Conservation (phyloP, 2,113 vertebrate genomes). For the Tetraodon nigroviridis region DNA sequence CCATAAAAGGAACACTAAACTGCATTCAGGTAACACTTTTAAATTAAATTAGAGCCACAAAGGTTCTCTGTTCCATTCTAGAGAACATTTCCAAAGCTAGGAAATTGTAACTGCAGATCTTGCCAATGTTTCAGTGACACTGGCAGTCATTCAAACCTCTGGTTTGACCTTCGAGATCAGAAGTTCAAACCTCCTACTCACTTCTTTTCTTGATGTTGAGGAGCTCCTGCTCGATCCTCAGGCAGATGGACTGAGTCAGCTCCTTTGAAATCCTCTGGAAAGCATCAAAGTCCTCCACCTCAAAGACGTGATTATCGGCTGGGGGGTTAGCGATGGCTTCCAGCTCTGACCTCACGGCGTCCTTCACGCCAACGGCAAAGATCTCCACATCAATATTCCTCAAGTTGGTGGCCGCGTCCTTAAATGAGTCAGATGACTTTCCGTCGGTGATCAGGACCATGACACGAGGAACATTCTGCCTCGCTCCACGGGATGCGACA, state of each 20-base stretch:
- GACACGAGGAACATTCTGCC: slow-evolving; percentile 89
- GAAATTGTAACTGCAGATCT: slow-evolving; percentile 7
- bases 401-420: slow-evolving; percentile 87
- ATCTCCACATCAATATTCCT: slow-evolving; percentile 91
- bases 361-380: slow-evolving; percentile 97
- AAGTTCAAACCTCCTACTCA: slow-evolving; percentile 69
- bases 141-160: slow-evolving; percentile 9
- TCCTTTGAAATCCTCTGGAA: slow-evolving; percentile 98
- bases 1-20: background rate
- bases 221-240: slow-evolving; percentile 95
- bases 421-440: slow-evolving; percentile 96
- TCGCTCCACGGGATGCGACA: slow-evolving; percentile 81
- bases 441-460: slow-evolving; percentile 99
- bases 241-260: slow-evolving; percentile 93
- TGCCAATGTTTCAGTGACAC: background rate
- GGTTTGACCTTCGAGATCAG: background rate
- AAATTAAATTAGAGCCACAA: too few species aligned
- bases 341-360: slow-evolving; percentile 90
- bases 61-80: background rate
- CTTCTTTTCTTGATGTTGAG: slow-evolving; percentile 90
- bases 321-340: slow-evolving; percentile 94
- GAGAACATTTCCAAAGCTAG: background rate
- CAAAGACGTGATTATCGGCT: slow-evolving; percentile 87
- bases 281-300: slow-evolving; percentile 98
- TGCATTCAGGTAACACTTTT: background rate